phyloP scores from a whole-genome alignment of 2,113 vertebrate species.

The Anguilla japonica region DNA sequence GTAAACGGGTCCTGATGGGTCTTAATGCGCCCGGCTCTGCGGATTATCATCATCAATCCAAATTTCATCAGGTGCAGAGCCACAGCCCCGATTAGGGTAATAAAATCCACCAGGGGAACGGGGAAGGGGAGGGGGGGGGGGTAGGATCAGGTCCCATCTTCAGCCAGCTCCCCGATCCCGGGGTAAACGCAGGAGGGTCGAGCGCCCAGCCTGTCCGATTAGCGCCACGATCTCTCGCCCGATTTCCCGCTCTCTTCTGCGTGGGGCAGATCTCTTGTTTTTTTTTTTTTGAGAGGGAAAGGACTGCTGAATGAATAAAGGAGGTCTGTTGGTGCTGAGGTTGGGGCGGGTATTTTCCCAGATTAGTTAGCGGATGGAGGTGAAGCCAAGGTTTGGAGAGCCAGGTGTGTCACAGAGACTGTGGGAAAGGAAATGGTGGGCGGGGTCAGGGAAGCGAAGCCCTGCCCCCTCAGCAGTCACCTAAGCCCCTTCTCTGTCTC shows the following conservation, averaged over 20 bases:
- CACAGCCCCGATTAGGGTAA: constrained; percentile 23
- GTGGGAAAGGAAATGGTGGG: constrained; percentile 1
- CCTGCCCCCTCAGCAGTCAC: neutral
- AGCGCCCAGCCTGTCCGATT: too few relatives aligned
- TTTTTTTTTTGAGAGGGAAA: constrained; percentile 26
- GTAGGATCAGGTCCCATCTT: too few relatives aligned
- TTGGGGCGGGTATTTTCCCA: constrained; percentile 30
- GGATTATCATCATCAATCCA: constrained; percentile 24
- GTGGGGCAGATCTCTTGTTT: neutral
- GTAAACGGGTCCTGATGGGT: constrained; percentile 17
- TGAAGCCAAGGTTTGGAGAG: constrained; percentile 25
- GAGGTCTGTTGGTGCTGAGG: constrained; percentile 7
- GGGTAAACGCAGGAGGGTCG: too few relatives aligned
- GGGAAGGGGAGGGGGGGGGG: neutral
- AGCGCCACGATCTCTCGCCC: too few relatives aligned
- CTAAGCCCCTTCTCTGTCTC: neutral
- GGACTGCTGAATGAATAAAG: constrained; percentile 12
- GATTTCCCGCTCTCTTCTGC: too few relatives aligned
- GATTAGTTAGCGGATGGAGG: constrained; percentile 18
- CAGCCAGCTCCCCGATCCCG: too few relatives aligned
- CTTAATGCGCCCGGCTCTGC: constrained; percentile 12
- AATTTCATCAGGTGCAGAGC: neutral
- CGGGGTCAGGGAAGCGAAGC: neutral
- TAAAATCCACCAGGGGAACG: constrained; percentile 18
- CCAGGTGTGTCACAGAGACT: constrained; percentile 15